Conservation (phyloP, 2,888 invertebrate genomes). For the Drosophila stalkeri region DNA sequence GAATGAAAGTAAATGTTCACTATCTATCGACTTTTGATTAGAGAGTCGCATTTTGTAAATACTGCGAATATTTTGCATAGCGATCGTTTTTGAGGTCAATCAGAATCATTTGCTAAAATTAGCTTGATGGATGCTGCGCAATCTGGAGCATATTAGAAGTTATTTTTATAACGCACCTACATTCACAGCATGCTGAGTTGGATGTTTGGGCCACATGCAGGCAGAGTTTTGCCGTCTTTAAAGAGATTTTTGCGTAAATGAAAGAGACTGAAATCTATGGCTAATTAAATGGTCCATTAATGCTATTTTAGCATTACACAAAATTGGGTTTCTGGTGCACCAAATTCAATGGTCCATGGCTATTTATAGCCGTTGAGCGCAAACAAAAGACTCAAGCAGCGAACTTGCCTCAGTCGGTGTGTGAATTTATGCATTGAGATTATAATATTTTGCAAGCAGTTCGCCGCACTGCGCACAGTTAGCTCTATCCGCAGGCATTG, state of each 20-base stretch:
- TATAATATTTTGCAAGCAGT: constrained; percentile 71
- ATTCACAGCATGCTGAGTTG: constrained; percentile 46
- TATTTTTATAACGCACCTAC: constrained; percentile 40
- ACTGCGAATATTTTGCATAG: not conserved
- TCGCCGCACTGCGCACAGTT: constrained; percentile 66
- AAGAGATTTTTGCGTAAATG: constrained; percentile 37
- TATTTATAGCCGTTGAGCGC: constrained; percentile 66
- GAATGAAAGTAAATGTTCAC: not conserved
- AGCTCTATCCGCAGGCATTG: constrained; percentile 67
- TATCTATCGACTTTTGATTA: not conserved
- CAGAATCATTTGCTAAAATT: constrained; percentile 30
- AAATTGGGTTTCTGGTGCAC: constrained; percentile 76
- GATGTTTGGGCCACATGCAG: constrained; percentile 43
- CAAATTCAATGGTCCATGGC: constrained; percentile 71
- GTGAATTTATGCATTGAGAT: constrained; percentile 80
- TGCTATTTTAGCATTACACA: constrained; percentile 49
- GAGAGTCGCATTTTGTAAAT: not conserved
- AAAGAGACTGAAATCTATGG: constrained; percentile 54
- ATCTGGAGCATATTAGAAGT: constrained; percentile 20
- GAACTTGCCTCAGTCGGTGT: constrained; percentile 62
- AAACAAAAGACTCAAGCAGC: constrained; percentile 76
- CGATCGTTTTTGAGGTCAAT: constrained; percentile 49
- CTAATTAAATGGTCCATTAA: constrained; percentile 73
- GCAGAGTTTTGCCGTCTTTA: constrained; percentile 4
- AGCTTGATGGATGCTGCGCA: constrained; percentile 7